These are phyloP conservation scores for Selene dorsalis DNA, from an alignment of 2,797 vertebrate species.

Conservation along the genomic window DNA sequence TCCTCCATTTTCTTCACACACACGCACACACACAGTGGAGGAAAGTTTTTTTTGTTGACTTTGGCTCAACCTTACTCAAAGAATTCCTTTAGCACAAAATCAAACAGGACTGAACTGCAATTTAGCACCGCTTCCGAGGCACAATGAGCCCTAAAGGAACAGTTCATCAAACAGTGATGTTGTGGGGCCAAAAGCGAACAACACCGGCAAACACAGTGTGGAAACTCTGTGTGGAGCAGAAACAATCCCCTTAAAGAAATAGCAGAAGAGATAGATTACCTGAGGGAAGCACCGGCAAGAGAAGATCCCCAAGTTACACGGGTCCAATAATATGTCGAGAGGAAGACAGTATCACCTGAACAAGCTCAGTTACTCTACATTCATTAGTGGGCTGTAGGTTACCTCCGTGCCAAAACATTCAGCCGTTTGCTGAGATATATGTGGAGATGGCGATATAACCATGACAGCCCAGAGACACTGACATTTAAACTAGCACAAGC, in stretches of 20 bases:
- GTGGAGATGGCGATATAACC: too few relatives aligned
- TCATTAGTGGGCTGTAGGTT: slow-evolving; percentile 6
- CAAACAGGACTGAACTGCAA: slow-evolving; percentile 34
- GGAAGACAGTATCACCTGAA: slow-evolving; percentile 1
- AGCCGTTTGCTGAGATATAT: not conserved
- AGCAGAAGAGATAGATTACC: slow-evolving; percentile 29
- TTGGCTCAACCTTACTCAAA: slow-evolving; percentile 49
- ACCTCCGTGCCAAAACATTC: not conserved
- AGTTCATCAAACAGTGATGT: slow-evolving; percentile 20
- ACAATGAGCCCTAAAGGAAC: slow-evolving; percentile 28
- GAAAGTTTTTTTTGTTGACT: slow-evolving; percentile 60
- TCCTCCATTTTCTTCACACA: slow-evolving; percentile 57
- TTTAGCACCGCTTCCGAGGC: slow-evolving; percentile 25
- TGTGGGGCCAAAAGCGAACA: slow-evolving; percentile 17
- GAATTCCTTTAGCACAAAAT: slow-evolving; percentile 38
- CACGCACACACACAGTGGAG: slow-evolving; percentile 44
- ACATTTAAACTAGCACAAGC: slow-evolving; percentile 34
- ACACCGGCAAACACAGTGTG: not conserved
- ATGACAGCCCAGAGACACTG: slow-evolving; percentile 43
- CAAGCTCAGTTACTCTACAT: slow-evolving; percentile 22
- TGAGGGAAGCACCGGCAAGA: slow-evolving; percentile 11
- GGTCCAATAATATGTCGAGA: slow-evolving; percentile 2
- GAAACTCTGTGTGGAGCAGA: slow-evolving; percentile 32
- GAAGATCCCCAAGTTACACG: slow-evolving; percentile 11
- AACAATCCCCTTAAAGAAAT: slow-evolving; percentile 5